Percentiles rank a stretch among this genome's conserved stretches.
These are phyloP conservation scores for Molorchus minor DNA, from an alignment of 2,888 invertebrate genomes.

Conservation along the genomic window DNA sequence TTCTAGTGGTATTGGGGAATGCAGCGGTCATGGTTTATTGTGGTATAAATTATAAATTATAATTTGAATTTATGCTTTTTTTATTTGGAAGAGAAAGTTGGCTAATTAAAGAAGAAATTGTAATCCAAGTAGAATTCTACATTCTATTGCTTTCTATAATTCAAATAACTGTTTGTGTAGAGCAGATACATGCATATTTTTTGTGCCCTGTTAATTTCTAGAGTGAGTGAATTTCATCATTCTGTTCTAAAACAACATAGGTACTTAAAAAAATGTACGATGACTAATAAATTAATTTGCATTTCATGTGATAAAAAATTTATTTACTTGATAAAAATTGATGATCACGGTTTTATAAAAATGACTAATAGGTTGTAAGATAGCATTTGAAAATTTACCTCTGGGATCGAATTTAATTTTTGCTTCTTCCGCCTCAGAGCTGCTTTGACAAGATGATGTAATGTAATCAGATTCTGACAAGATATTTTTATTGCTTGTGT, in stretches of 20 bases:
- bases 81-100: constrained; percentile 16
- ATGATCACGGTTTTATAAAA: too few species aligned
- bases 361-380: background rate
- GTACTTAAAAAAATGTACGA: background rate
- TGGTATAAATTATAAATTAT: background rate
- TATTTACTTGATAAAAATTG: too few species aligned
- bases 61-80: background rate
- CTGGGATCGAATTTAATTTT: constrained; percentile 60
- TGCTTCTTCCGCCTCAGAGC: constrained; percentile 66
- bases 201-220: background rate
- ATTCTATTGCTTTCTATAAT: constrained; percentile 7
- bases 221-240: background rate
- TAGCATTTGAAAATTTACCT: constrained; percentile 36
- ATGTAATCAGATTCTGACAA: constrained; percentile 56
- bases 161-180: background rate
- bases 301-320: too few species aligned
- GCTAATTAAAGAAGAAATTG: constrained; percentile 9
- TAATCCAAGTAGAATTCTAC: background rate
- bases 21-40: background rate
- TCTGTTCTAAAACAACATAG: background rate
- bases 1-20: background rate
- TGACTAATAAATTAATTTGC: background rate
- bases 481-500: constrained; percentile 35
- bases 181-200: background rate
- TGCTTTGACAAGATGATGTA: constrained; percentile 65